These are phyloP conservation scores for Pseudochirops cupreus DNA, from an alignment of 2,797 vertebrate species.

Conservation along the genomic window DNA sequence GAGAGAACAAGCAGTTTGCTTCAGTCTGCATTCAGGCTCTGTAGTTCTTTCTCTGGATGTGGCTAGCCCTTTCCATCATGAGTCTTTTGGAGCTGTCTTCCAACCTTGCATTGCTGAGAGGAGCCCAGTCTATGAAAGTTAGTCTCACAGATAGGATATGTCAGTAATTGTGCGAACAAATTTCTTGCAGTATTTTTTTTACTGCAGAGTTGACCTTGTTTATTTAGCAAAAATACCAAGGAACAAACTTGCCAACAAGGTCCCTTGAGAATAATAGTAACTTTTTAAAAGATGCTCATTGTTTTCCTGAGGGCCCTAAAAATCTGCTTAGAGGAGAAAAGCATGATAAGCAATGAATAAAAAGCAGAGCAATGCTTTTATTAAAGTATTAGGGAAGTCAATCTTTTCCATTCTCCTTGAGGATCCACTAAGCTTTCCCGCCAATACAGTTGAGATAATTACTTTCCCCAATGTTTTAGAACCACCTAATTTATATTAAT, in stretches of 20 bases:
- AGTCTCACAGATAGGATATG: too few species aligned
- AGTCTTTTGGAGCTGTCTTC: too few species aligned
- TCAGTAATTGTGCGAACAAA: neutral
- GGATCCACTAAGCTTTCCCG: conserved; percentile 12
- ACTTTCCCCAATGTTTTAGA: neutral
- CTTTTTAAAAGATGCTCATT: neutral
- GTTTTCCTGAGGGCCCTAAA: conserved; percentile 9
- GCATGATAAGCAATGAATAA: neutral
- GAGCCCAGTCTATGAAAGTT: too few species aligned
- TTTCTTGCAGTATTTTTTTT: neutral
- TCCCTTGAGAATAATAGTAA: conserved; percentile 13
- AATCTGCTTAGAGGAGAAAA: neutral
- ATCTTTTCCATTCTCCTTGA: neutral
- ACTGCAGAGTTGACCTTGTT: conserved; percentile 15
- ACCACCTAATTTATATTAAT: neutral
- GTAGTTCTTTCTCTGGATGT: too few species aligned
- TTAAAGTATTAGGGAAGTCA: conserved; percentile 9
- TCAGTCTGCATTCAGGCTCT: too few species aligned
- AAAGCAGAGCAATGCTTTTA: neutral
- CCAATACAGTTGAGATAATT: conserved; percentile 16
- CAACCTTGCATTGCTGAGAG: too few species aligned
- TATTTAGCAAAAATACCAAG: conserved; percentile 16
- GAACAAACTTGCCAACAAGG: neutral
- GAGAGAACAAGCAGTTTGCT: too few species aligned
- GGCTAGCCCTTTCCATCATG: too few species aligned